These are phyloP conservation scores for Darwinula stevensoni DNA, from an alignment of 2,888 invertebrate genomes.

Conservation along the genomic window DNA sequence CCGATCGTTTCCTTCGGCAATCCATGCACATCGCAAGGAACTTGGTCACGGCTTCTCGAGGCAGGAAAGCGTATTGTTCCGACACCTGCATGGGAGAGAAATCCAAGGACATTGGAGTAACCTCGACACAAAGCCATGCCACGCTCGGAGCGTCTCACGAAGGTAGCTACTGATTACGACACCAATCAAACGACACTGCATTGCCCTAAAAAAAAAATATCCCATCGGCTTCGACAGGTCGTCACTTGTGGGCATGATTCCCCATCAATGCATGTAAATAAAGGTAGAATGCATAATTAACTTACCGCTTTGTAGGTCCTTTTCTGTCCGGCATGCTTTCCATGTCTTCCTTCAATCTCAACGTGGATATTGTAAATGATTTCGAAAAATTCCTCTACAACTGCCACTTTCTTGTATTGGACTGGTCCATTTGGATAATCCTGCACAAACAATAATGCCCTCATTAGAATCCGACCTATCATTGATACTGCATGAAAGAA, in stretches of 20 bases:
- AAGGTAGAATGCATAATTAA: constrained; percentile 11
- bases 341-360: constrained; percentile 62
- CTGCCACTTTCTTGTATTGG: constrained; percentile 76
- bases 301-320: constrained; percentile 80
- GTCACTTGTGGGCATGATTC: too few relatives aligned
- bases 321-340: constrained; percentile 91
- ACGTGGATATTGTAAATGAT: constrained; percentile 88
- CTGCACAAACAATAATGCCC: constrained; percentile 17
- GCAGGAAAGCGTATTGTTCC: constrained; percentile 80
- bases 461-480: constrained; percentile 10
- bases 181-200: background rate
- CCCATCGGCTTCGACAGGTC: too few relatives aligned
- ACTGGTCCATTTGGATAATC: too few relatives aligned
- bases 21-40: constrained; percentile 81
- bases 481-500: constrained; percentile 8
- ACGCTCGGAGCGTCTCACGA: too few relatives aligned
- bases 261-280: constrained; percentile 6
- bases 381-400: constrained; percentile 91
- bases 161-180: constrained; percentile 16
- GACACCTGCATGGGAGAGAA: too few relatives aligned
- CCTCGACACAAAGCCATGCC: too few relatives aligned
- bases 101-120: too few relatives aligned
- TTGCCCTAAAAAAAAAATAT: too few relatives aligned
- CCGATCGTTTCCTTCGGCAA: constrained; percentile 52
- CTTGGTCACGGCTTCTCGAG: constrained; percentile 80